These are phyloP conservation scores for Protophormia terraenovae DNA, from an alignment of 2,888 invertebrate species.

Conservation along the genomic window DNA sequence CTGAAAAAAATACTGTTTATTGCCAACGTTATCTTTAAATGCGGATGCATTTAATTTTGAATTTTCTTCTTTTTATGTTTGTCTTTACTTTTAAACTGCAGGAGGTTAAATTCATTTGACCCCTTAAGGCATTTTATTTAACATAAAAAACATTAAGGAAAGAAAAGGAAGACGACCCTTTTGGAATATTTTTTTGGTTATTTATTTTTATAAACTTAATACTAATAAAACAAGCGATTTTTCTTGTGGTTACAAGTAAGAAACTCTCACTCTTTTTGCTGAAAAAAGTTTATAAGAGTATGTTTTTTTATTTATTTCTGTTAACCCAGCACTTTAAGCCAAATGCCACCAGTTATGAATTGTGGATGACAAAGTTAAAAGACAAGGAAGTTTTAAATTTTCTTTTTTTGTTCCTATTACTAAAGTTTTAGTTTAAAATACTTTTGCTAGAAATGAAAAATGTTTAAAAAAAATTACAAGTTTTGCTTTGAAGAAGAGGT, in stretches of 20 bases:
- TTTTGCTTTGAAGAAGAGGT: neutral
- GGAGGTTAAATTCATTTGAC: constrained; percentile 44
- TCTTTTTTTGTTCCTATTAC: neutral
- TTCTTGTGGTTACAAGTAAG: constrained; percentile 2
- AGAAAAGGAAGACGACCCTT: constrained; percentile 55
- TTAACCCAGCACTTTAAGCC: constrained; percentile 30
- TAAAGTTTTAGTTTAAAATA: neutral
- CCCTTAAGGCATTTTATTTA: constrained; percentile 43
- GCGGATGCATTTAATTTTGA: constrained; percentile 36
- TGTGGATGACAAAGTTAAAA: constrained; percentile 37
- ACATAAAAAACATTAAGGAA: neutral
- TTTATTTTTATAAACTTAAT: neutral
- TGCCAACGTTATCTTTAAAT: constrained; percentile 34
- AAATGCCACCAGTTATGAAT: constrained; percentile 62
- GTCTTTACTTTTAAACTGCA: constrained; percentile 7
- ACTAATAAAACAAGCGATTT: constrained; percentile 36
- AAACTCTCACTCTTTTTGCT: constrained; percentile 36
- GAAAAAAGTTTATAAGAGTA: neutral
- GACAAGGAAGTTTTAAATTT: neutral
- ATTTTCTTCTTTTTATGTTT: neutral
- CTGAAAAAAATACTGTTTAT: neutral
- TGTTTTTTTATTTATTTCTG: too few relatives aligned
- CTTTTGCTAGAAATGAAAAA: neutral
- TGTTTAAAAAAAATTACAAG: neutral
- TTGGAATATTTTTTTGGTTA: constrained; percentile 1